A percentile compares a stretch with the other conserved stretches of the same genome.
These are phyloP conservation scores for Meriones unguiculatus DNA, from an alignment of 2,113 vertebrate species.

Conservation along the genomic window DNA sequence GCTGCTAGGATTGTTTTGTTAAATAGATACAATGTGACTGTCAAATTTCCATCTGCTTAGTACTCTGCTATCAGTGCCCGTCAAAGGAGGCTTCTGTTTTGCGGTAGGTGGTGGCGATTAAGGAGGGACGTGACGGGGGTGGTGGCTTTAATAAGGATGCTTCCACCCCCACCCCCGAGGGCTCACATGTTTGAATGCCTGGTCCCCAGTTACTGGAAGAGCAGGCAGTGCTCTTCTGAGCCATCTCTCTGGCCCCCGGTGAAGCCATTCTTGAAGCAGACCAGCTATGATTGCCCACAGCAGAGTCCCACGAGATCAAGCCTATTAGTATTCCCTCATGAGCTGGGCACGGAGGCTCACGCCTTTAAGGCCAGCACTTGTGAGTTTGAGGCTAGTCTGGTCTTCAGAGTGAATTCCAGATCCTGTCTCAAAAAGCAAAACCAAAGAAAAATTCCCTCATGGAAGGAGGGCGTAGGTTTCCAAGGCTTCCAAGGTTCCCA, in stretches of 20 bases:
- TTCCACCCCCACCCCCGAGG: neutral
- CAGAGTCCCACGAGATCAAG: neutral
- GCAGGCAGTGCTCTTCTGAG: too few relatives aligned
- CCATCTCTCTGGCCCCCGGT: too few relatives aligned
- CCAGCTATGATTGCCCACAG: neutral
- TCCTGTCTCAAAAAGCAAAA: neutral
- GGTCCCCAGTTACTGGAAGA: neutral
- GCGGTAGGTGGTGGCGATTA: neutral
- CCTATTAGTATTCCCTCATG: neutral
- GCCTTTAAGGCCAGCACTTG: neutral
- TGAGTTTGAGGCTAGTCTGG: neutral
- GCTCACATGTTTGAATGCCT: too few relatives aligned
- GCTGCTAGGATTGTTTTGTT: neutral
- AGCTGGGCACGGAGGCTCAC: neutral
- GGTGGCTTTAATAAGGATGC: neutral
- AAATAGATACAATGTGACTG: neutral
- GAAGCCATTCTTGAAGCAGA: neutral
- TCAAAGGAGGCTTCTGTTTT: neutral
- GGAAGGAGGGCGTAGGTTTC: neutral
- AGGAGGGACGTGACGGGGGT: neutral
- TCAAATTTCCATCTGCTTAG: neutral
- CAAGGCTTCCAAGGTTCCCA: neutral
- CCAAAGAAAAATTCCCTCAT: neutral
- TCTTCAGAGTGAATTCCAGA: neutral
- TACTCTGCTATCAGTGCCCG: neutral